These are phyloP conservation scores for Thamnophis sirtalis DNA, from an alignment of 2,113 vertebrate genomes.

Conservation along the genomic window DNA sequence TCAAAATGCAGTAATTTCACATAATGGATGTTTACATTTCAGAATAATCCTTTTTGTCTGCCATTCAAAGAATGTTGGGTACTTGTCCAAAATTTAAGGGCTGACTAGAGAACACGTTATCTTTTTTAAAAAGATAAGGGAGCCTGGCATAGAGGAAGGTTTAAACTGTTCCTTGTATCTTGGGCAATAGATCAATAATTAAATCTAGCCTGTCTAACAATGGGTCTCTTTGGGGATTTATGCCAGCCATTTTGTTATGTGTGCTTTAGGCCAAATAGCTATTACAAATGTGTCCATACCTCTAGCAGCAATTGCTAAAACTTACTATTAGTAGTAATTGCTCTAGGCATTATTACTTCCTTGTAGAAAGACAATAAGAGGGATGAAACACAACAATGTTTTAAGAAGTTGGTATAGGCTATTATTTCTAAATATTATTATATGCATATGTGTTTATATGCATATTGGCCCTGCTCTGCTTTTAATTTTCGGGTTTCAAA, in stretches of 20 bases:
- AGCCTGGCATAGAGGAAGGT: background rate
- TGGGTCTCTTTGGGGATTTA: background rate
- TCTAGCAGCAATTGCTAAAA: background rate
- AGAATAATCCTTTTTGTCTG: background rate
- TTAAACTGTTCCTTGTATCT: background rate
- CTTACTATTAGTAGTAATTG: background rate
- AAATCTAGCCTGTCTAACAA: conserved; percentile 12
- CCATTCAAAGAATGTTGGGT: background rate
- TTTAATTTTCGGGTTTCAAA: background rate
- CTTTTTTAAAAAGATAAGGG: background rate
- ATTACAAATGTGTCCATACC: background rate
- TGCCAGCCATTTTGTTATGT: background rate
- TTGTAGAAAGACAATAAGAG: background rate
- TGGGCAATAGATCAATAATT: background rate
- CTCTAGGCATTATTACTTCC: background rate
- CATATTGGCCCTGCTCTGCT: background rate
- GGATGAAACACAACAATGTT: background rate
- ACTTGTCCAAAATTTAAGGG: background rate
- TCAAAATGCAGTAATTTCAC: background rate
- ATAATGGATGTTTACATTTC: background rate
- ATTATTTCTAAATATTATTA: background rate
- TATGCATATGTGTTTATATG: background rate
- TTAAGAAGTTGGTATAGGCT: background rate
- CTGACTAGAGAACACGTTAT: background rate
- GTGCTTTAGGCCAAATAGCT: background rate